Evolutionary conservation across 1,140 invertebrate species (phyloP), one percentile per base, ranked within the genome.

Genomic region (Lepidotrigona ventralis): DNA sequence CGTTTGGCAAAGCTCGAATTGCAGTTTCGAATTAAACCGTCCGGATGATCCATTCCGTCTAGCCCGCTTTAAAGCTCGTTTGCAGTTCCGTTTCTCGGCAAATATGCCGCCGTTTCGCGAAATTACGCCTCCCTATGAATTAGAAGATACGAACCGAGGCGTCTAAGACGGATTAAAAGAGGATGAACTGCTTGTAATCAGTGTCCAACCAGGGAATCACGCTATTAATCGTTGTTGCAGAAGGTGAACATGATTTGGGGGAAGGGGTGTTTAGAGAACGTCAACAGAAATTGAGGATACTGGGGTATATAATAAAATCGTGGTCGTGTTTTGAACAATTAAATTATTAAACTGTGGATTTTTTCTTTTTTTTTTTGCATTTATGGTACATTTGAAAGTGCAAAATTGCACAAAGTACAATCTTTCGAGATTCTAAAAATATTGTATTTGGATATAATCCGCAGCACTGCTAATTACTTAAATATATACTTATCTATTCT

Each of bases 1-100:
- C 72, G 64, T 46, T 46, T 46, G 81, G 70, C 88, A 73, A 89
- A 90, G 70, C 51, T 88, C 81, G 86, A 92, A 93, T 93, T 90
- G 91, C 92, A 92, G 91, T 92, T 91, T 92, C 90, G 88, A 92
- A 92, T 93, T 92, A 93, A 93, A 92, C 86, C 86, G 80, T 77
- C 84, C 79, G 88, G 83, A 89, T 91, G 90, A 92, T 91, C 87
- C 85, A 86, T 86, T 78, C 85, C 86, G 90, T 90, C 86, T 88
- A 78, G 60, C 83, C 86, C 86, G 81, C 75, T 90, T 85, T 84
- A 84, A 85, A 72, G 79, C 79, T 85, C 81, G 88, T 86, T 88
- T 85, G 85, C 77, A 80, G 86, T 86, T 88, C 88, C 71, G 85
- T 88, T n/a, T 70, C 68, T 72, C 79, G 79, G 73, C 84, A 90